A percentile compares a stretch with the other conserved stretches of the same genome.
Evolutionary conservation across 2,888 invertebrate species (phyloP).

Genomic region (Apotomis betuletana): DNA sequence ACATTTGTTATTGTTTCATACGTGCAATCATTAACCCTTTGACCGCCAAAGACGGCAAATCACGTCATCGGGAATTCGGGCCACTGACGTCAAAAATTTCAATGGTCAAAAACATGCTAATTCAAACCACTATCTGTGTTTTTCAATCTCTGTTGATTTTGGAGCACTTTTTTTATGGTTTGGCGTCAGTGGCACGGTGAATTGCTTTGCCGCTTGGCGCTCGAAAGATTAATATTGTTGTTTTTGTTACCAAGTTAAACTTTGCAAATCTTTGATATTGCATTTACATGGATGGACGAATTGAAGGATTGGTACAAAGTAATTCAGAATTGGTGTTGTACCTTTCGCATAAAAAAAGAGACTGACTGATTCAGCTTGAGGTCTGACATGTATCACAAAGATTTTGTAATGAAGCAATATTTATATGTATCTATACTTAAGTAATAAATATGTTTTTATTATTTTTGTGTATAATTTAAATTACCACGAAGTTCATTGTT

Average conservation of each 20-base stretch:
- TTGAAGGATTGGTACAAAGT: conserved; percentile 8
- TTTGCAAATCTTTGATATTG: conserved; percentile 1
- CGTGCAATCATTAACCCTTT: conserved; percentile 4
- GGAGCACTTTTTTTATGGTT: too few species aligned
- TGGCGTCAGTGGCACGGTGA: too few species aligned
- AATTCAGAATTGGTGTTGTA: conserved; percentile 18
- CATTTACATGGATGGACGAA: conserved; percentile 5
- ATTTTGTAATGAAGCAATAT: conserved; percentile 49
- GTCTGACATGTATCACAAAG: conserved; percentile 38
- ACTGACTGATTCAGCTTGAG: conserved; percentile 33
- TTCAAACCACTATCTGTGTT: too few species aligned
- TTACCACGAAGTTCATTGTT: too few species aligned
- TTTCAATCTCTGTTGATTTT: too few species aligned
- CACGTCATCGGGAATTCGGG: too few species aligned
- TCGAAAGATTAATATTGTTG: neutral
- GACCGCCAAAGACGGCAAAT: too few species aligned
- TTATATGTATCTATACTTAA: conserved; percentile 52
- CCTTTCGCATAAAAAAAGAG: conserved; percentile 20
- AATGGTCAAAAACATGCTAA: too few species aligned
- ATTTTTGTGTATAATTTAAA: conserved; percentile 32
- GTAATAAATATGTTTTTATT: conserved; percentile 45
- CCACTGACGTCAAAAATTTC: too few species aligned
- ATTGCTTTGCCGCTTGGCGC: too few species aligned
- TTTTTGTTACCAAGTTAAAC: conserved; percentile 17
- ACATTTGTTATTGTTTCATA: conserved; percentile 22